A percentile compares a stretch with the other conserved stretches of the same genome.
phyloP scores from a whole-genome alignment of 2,113 vertebrate species.

The Numida meleagris region DNA sequence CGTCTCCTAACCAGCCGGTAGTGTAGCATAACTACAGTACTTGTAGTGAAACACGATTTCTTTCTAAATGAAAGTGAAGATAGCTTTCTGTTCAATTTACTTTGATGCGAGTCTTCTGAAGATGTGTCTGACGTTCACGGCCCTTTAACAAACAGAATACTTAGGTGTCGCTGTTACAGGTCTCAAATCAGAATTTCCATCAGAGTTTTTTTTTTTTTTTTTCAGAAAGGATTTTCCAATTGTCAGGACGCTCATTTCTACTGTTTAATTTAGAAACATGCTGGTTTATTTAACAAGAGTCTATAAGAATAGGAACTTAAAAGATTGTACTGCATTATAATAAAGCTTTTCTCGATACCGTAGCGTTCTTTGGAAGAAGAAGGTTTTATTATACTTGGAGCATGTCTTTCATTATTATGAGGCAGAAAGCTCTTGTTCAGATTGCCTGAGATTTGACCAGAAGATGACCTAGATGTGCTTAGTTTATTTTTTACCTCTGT shows the following conservation, averaged over 20 bases:
- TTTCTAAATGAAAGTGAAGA: slow-evolving; percentile 60
- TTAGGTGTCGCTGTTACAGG: slow-evolving; percentile 17
- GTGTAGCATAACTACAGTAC: slow-evolving; percentile 71
- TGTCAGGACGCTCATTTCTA: slow-evolving; percentile 70
- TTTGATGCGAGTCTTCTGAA: slow-evolving; percentile 59
- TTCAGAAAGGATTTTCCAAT: slow-evolving; percentile 42
- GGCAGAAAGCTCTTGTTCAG: slow-evolving; percentile 76
- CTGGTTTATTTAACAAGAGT: slow-evolving; percentile 71
- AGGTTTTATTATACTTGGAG: slow-evolving; percentile 73
- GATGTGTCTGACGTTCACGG: not conserved
- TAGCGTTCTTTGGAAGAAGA: slow-evolving; percentile 61
- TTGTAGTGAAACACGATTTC: slow-evolving; percentile 63
- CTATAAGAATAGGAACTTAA: slow-evolving; percentile 66
- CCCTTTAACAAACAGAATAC: slow-evolving; percentile 10
- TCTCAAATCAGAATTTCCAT: slow-evolving; percentile 41
- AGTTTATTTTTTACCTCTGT: slow-evolving; percentile 71
- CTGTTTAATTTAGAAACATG: slow-evolving; percentile 69
- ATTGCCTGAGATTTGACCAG: slow-evolving; percentile 78
- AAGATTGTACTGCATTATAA: slow-evolving; percentile 75
- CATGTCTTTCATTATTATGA: slow-evolving; percentile 76
- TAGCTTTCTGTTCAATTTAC: slow-evolving; percentile 50
- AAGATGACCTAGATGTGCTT: slow-evolving; percentile 76
- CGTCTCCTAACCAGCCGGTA: slow-evolving; percentile 70
- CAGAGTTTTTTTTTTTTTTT: not conserved
- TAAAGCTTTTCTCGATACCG: slow-evolving; percentile 72